Evolutionary conservation across 35 echinoderm and acorn worm species (phyloP), one percentile per base, ranked within the genome.

Genomic region (Lytechinus pictus): DNA sequence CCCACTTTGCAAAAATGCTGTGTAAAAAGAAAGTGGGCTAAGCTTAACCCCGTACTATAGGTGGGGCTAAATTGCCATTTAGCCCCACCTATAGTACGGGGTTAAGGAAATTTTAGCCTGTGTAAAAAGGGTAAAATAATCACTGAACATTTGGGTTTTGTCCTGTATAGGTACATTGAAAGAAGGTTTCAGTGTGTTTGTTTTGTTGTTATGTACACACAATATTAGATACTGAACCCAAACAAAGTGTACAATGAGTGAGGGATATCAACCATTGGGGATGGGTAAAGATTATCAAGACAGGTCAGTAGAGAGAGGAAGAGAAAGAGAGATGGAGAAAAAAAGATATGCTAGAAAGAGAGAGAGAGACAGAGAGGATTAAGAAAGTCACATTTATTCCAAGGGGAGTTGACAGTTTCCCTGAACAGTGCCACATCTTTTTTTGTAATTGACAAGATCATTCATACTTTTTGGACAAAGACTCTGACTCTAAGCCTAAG

Each of bases 131-230:
- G n/a, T n/a, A n/a, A n/a, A 21, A 71, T 71, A 21, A 71, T 71
- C 61, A 71, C 19, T 12, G 1, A 44, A 24, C 60, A 66, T 24
- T 13, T 24, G 14, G 14, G 5, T 21, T 13, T 24, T 24, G 0
- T 21, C 13, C 5, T 21, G 24, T 21, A 16, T 4, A 66, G 21
- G 60, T 1, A 71, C 14, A 71, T 6, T 71, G 61, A 71, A 71
- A 71, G 61, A 71, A 21, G 61, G 24, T 71, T 71, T 24, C 14
- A 71, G 19, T 19, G 6, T 79, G 66, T 79, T 79, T 79, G 66
- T 79, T 79, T 79, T 79, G 66, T 79, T 79, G 66, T 79, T 79
- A 79, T 79, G 66, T 79, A 24, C 66, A 79, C 66, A 79, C 66
- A 5, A n/a, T 79, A 79, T 79, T 79, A 79, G 66, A n/a, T 79